phyloP scores from a whole-genome alignment of 2,113 vertebrate species.

The Orientallactaga bullata region DNA sequence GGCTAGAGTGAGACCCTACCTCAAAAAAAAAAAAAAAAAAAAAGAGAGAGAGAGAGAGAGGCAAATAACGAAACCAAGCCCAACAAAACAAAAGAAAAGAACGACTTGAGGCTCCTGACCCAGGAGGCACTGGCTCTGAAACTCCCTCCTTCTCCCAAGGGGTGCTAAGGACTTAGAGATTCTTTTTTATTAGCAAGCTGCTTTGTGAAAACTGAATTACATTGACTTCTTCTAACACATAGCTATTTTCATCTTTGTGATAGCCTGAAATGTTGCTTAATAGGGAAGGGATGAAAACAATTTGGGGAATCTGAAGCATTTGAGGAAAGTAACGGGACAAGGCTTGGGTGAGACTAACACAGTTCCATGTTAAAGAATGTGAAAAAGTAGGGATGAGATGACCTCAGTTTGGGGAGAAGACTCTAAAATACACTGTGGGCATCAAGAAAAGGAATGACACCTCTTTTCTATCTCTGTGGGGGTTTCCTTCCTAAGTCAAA shows the following conservation, averaged over 20 bases:
- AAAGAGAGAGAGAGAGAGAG: no score
- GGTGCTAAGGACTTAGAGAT: neutral
- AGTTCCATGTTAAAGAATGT: no score
- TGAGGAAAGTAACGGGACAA: neutral
- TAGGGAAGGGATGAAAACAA: neutral
- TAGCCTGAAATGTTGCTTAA: neutral
- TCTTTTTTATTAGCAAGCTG: neutral
- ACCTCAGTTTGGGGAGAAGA: neutral
- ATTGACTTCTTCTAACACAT: neutral
- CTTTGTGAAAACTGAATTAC: neutral
- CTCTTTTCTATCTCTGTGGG: neutral
- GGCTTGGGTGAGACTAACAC: neutral
- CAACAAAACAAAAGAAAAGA: neutral
- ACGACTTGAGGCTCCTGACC: accelerated
- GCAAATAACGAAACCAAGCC: neutral
- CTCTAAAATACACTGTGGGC: neutral
- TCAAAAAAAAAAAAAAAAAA: neutral
- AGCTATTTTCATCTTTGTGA: neutral
- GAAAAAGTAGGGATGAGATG: neutral
- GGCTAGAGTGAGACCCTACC: no score
- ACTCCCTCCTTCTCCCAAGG: neutral
- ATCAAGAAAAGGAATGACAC: neutral
- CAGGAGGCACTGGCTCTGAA: neutral
- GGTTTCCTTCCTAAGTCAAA: neutral
- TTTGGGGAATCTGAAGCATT: accelerated